These are phyloP conservation scores for Diarsia rubi DNA, from an alignment of 2,888 invertebrate genomes.

Conservation along the genomic window DNA sequence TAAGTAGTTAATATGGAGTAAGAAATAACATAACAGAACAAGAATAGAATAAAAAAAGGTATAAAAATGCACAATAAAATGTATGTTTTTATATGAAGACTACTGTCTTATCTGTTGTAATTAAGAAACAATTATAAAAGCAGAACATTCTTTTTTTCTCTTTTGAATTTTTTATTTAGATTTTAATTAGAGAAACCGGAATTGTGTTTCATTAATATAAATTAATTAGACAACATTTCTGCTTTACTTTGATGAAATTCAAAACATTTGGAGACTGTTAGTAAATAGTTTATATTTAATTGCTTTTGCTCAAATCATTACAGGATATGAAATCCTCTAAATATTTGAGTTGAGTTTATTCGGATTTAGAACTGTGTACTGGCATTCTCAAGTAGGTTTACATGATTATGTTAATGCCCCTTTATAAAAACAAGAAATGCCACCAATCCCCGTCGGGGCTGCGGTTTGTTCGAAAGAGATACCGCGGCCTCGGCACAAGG, in stretches of 20 bases:
- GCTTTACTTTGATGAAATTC: not conserved
- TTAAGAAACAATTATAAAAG: conserved; percentile 7
- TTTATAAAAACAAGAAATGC: not conserved
- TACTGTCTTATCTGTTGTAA: not conserved
- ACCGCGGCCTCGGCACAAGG: no score
- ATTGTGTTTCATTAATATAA: conserved; percentile 7
- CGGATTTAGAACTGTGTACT: not conserved
- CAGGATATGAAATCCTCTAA: not conserved
- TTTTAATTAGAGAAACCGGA: conserved; percentile 22
- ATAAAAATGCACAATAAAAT: not conserved
- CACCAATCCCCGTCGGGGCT: no score
- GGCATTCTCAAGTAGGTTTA: not conserved
- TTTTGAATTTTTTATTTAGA: conserved; percentile 27
- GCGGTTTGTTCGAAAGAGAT: no score
- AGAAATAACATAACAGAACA: no score
- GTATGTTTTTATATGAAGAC: not conserved
- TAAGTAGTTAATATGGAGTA: not conserved
- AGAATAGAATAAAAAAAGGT: not conserved
- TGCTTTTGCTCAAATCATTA: not conserved
- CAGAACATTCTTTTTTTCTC: not conserved
- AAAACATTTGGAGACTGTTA: not conserved
- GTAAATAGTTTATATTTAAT: conserved; percentile 1
- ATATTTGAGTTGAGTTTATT: not conserved
- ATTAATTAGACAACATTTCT: conserved; percentile 11
- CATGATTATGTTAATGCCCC: not conserved